A percentile compares a stretch with the other conserved stretches of the same genome.
Evolutionary conservation across 1,140 invertebrate species (phyloP).

Genomic region (Achatina immaculata): DNA sequence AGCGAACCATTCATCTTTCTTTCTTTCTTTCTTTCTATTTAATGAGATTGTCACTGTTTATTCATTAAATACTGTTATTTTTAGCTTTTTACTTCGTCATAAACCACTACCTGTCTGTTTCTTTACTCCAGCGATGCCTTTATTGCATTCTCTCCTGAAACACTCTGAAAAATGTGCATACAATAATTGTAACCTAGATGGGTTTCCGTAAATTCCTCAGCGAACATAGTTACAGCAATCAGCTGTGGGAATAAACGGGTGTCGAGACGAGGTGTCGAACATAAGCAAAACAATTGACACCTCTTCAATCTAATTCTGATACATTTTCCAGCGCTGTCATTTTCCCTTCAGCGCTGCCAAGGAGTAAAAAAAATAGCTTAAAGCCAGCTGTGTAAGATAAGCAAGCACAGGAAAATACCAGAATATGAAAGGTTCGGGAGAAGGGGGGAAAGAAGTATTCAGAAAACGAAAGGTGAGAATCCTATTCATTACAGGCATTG

Average conservation of each 20-base stretch:
- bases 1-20: no score
- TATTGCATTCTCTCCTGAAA: no score
- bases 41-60: no score
- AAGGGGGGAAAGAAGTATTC: not conserved
- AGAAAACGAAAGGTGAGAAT: conserved; percentile 18
- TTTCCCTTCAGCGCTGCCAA: not conserved
- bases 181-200: not conserved
- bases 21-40: no score
- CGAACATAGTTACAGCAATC: not conserved
- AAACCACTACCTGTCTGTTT: no score
- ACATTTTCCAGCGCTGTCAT: not conserved
- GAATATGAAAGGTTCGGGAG: not conserved
- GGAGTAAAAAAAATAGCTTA: not conserved
- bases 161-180: no score
- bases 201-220: not conserved
- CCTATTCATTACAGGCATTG: no score
- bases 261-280: not conserved
- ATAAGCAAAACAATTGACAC: not conserved
- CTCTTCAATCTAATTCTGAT: not conserved
- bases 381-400: not conserved
- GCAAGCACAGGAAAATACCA: not conserved
- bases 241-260: not conserved
- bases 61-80: no score
- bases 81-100: no score
- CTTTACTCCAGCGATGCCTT: no score